phyloP scores from a whole-genome alignment of 1,140 invertebrate genomes.

The Thalassaphorura encarpata region DNA sequence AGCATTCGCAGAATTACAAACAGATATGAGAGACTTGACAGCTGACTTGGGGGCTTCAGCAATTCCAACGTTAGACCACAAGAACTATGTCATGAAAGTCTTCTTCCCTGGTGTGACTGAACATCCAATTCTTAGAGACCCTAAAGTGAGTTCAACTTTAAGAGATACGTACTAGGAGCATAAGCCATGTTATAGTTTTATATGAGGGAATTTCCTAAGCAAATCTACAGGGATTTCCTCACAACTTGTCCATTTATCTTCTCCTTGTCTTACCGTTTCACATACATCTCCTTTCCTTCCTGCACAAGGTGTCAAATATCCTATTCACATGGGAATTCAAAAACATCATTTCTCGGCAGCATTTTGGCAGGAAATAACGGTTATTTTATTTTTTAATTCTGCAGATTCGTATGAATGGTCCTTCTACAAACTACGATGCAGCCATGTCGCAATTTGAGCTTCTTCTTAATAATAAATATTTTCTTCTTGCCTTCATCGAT shows the following conservation, averaged over 20 bases:
- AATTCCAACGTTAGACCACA: slow-evolving; percentile 89
- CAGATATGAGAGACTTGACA: slow-evolving; percentile 96
- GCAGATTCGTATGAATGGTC: slow-evolving; percentile 56
- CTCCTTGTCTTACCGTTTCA: slow-evolving; percentile 5
- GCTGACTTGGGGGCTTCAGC: slow-evolving; percentile 90
- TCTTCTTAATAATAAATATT: slow-evolving; percentile 84
- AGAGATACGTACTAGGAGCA: background rate
- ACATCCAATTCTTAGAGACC: slow-evolving; percentile 80
- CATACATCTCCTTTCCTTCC: slow-evolving; percentile 4
- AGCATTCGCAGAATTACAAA: slow-evolving; percentile 98
- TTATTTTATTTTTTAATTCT: slow-evolving; percentile 29
- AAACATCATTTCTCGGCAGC: too few relatives aligned
- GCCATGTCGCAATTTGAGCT: slow-evolving; percentile 93
- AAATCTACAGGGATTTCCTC: slow-evolving; percentile 13
- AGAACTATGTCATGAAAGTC: slow-evolving; percentile 96
- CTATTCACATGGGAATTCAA: too few relatives aligned
- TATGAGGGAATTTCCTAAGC: slow-evolving; percentile 7
- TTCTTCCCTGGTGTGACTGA: slow-evolving; percentile 91
- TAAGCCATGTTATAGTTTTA: background rate
- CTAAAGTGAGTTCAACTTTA: slow-evolving; percentile 48
- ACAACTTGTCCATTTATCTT: slow-evolving; percentile 20
- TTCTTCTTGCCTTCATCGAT: slow-evolving; percentile 84
- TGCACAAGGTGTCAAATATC: too few relatives aligned
- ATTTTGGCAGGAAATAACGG: too few relatives aligned
- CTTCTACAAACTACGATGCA: slow-evolving; percentile 76